Evolutionary conservation across 1,140 invertebrate species (phyloP).

Genomic region (Euura saliciscinereae): DNA sequence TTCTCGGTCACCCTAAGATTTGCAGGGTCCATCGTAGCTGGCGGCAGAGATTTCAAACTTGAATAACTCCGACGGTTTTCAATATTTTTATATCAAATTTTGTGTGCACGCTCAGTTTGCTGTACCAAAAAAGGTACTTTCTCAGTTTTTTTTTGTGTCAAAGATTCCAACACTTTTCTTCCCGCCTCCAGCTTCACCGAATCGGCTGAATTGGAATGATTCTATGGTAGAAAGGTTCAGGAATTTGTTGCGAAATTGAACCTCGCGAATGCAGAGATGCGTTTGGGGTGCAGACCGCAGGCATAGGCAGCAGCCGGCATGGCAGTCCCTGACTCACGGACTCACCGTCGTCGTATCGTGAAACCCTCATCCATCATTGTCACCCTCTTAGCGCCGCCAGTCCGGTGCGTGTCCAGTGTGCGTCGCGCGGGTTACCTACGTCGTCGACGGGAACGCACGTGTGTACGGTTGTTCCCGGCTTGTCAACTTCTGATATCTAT

Average conservation of each 20-base stretch:
- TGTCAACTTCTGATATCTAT: conserved; percentile 7
- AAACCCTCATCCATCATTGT: conserved; percentile 58
- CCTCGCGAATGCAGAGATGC: neutral
- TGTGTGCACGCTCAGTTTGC: no score
- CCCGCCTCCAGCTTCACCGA: no score
- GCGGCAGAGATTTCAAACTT: neutral
- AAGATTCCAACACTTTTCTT: no score
- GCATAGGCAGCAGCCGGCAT: conserved; percentile 33
- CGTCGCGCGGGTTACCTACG: neutral
- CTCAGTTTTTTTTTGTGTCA: no score
- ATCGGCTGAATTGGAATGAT: no score
- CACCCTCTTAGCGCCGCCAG: conserved; percentile 31
- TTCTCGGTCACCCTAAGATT: neutral
- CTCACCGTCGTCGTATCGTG: conserved; percentile 36
- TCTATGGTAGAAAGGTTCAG: no score
- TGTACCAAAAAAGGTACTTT: no score
- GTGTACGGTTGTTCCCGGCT: neutral
- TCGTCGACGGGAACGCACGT: neutral
- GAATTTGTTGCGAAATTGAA: neutral
- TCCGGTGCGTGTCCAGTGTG: conserved; percentile 4
- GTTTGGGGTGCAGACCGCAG: conserved; percentile 4
- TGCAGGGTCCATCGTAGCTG: neutral
- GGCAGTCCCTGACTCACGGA: conserved; percentile 55
- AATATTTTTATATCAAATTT: no score
- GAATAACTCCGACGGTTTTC: no score